Conservation (phyloP, 2,113 vertebrate genomes). For the Phaethornis superciliosus region DNA sequence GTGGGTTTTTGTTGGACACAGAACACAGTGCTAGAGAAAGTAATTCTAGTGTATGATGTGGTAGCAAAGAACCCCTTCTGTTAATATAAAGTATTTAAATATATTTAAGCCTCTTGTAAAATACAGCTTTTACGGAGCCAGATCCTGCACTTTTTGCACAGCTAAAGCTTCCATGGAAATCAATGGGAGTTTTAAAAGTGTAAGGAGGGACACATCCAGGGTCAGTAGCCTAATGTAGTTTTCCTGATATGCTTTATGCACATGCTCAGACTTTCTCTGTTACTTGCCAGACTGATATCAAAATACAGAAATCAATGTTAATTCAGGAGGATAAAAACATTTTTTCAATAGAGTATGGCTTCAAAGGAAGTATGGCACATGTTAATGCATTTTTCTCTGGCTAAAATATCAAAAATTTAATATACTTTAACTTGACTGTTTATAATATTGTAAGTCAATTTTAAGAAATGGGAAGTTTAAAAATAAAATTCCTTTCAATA, state of each 20-base stretch:
- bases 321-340: background rate
- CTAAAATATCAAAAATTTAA: background rate
- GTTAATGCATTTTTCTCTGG: background rate
- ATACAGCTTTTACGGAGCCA: slow-evolving; percentile 42
- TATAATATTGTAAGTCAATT: background rate
- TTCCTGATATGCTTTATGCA: background rate
- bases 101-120: slow-evolving; percentile 9
- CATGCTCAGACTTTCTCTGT: background rate
- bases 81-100: background rate
- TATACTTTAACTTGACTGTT: background rate
- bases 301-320: background rate
- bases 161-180: background rate
- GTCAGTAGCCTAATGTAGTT: background rate
- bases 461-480: background rate
- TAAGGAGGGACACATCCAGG: background rate
- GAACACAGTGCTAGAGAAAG: background rate
- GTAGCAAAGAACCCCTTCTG: background rate
- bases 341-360: background rate
- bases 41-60: background rate
- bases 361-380: background rate
- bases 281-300: background rate
- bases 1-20: background rate
- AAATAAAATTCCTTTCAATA: background rate
- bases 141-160: slow-evolving; percentile 38
- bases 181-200: background rate